Percentiles rank a stretch among this genome's conserved stretches.
phyloP scores from a whole-genome alignment of 2,797 vertebrate species.

The Sebastes alutus region DNA sequence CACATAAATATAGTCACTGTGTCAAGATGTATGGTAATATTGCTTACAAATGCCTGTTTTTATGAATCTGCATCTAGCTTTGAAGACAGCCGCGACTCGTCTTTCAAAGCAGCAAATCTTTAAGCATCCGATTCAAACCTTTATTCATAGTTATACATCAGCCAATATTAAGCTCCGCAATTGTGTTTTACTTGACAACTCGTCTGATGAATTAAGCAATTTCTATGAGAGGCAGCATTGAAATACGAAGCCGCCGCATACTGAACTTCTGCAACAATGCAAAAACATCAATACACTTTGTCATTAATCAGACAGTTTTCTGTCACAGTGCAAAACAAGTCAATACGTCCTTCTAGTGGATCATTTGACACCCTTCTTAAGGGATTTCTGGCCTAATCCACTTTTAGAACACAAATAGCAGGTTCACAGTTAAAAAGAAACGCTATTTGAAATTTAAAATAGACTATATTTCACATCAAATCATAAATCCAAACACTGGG shows the following conservation, averaged over 20 bases:
- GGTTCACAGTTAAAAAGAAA: neutral
- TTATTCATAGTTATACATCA: neutral
- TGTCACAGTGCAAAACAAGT: conserved; percentile 36
- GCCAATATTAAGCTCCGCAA: neutral
- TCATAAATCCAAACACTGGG: neutral
- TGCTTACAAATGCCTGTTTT: neutral
- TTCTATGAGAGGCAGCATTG: neutral
- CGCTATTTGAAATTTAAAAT: neutral
- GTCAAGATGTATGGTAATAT: neutral
- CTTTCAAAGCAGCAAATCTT: conserved; percentile 1
- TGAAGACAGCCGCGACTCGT: neutral
- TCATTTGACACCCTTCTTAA: conserved; percentile 11
- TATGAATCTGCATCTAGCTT: conserved; percentile 6
- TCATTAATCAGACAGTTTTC: conserved; percentile 48
- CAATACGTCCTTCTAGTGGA: conserved; percentile 9
- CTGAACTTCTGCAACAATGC: conserved; percentile 11
- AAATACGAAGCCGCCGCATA: conserved; percentile 21
- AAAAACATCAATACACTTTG: conserved; percentile 10
- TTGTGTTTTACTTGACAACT: conserved; percentile 15
- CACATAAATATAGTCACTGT: neutral
- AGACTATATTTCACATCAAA: neutral
- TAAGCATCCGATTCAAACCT: neutral
- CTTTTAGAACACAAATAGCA: neutral
- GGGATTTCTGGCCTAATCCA: neutral
- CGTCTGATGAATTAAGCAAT: conserved; percentile 15